Conservation (phyloP, 2,888 invertebrate species). For the Augiades crinisus region DNA sequence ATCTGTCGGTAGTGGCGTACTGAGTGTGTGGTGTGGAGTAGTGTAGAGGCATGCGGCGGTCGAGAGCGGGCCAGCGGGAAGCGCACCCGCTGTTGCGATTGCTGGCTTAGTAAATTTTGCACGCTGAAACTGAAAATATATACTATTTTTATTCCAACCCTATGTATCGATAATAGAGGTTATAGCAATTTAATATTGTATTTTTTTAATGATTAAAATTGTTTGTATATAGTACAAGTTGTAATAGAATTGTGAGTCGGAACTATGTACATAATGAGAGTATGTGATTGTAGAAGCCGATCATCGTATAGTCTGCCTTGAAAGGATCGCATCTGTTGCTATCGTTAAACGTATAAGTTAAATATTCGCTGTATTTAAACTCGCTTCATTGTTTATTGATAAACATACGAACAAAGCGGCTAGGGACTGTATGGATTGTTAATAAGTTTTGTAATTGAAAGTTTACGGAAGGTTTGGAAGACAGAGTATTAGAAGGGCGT, state of each 20-base stretch:
- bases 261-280: conserved; percentile 69
- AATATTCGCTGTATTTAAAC: conserved; percentile 72
- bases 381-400: conserved; percentile 65
- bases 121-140: conserved; percentile 64
- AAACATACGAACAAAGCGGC: conserved; percentile 68
- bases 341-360: conserved; percentile 58
- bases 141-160: conserved; percentile 75
- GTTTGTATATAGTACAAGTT: conserved; percentile 81
- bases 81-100: conserved; percentile 46
- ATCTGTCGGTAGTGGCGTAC: conserved; percentile 58
- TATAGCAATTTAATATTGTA: conserved; percentile 75
- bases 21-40: conserved; percentile 56
- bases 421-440: conserved; percentile 51
- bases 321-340: conserved; percentile 44
- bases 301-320: conserved; percentile 43
- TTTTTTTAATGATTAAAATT: conserved; percentile 73
- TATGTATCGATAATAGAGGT: conserved; percentile 70
- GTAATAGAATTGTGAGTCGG: conserved; percentile 69
- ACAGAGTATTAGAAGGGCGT: conserved; percentile 42
- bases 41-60: conserved; percentile 31
- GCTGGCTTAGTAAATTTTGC: conserved; percentile 76
- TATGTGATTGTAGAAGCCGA: conserved; percentile 55
- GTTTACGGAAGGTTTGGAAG: conserved; percentile 26
- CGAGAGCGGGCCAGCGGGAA: conserved; percentile 60
- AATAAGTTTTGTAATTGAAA: conserved; percentile 35